These are phyloP conservation scores for Oreochromis niloticus DNA, from an alignment of 2,113 vertebrate genomes.

Conservation along the genomic window DNA sequence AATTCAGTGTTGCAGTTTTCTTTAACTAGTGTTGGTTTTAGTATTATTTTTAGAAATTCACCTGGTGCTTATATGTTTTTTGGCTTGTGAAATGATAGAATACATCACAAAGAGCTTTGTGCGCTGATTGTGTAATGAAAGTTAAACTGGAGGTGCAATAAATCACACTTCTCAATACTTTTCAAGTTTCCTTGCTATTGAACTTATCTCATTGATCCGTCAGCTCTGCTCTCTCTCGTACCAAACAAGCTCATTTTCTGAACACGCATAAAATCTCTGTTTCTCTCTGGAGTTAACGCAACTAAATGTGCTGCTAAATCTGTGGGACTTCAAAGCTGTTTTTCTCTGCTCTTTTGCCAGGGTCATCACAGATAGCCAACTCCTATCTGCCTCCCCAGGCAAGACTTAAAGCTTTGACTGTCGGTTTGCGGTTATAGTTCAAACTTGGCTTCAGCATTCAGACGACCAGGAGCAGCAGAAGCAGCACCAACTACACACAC, in stretches of 20 bases:
- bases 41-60: not conserved
- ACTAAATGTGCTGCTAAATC: constrained; percentile 47
- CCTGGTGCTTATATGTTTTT: not conserved
- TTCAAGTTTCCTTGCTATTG: not conserved
- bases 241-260: constrained; percentile 7
- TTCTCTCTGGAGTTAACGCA: constrained; percentile 23
- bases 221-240: not conserved
- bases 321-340: constrained; percentile 64
- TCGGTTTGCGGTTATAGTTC: constrained; percentile 60
- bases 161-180: not conserved
- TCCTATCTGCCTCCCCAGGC: constrained; percentile 71
- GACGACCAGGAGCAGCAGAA: constrained; percentile 30
- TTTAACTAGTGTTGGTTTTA: not conserved
- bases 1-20: not conserved
- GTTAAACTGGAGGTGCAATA: not conserved
- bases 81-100: not conserved
- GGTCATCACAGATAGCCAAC: constrained; percentile 71
- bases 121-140: not conserved
- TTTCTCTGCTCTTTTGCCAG: constrained; percentile 74
- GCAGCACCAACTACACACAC: constrained; percentile 43
- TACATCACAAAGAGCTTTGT: not conserved
- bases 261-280: constrained; percentile 7
- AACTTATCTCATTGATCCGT: constrained; percentile 11
- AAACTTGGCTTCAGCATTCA: constrained; percentile 54
- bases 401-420: constrained; percentile 66